Base-by-base conservation (phyloP, 2,113 vertebrate species). In the Benitochromis conjunctus region DNA sequence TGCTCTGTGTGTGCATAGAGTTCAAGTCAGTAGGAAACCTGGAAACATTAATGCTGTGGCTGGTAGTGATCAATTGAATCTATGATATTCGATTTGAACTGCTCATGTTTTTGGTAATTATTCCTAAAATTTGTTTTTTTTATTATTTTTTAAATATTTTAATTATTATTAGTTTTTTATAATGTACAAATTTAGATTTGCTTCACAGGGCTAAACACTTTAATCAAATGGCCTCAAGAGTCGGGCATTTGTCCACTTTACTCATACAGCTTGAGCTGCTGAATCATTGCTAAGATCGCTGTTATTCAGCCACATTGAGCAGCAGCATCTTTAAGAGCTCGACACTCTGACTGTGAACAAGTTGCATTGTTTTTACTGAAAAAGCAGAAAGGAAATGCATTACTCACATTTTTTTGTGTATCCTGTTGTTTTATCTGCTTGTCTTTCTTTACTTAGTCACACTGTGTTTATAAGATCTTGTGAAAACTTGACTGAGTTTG, bases 341-440 rank as follows among this genome's bases (percentile, higher is more conserved):
- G 3, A 58, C 91, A 83, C 71, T 43, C 34, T 12, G n/a, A 31
- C 83, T 84, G 19, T 92, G 57, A 94, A 92, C 89, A 79, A 79
- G 86, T 82, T 81, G 77, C 84, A 84, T 92, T 91, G 91, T 92
- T 76, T n/a, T 11, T 26, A 26, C 79, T 31, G 56, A 26, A 55
- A 51, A 86, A 57, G 57, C 29, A 3, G 4, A 55, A 84, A 56
- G 66, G 54, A 86, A 91, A 84, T 85, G 71, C 58, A 62, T 66
- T 79, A 83, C 62, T 83, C 38, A 13, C 78, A 60, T 82, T n/a
- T 74, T 41, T 81, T 53, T 38, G 7, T 43, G 21, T 48, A 76
- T 53, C 55, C 51, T 69, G n/a, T 77, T 74, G 34, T 38, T 81
- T 86, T n/a, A 82, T 54, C 24, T 64, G 64, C 36, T 46, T 21